phyloP scores from a whole-genome alignment of 2,888 invertebrate species.

The Cataglyphis albicans region DNA sequence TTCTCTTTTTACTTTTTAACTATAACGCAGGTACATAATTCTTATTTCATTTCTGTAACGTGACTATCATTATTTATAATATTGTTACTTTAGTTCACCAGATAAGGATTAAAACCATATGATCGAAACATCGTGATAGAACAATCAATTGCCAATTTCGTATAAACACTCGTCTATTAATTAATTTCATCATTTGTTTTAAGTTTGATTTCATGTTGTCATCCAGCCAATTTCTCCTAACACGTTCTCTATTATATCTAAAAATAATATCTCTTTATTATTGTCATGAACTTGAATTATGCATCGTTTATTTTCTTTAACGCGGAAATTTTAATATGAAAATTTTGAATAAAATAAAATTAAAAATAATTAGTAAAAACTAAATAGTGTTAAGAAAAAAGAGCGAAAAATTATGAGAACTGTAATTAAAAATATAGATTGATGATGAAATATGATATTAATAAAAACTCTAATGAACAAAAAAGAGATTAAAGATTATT shows the following conservation, averaged over 20 bases:
- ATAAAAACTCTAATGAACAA: background rate
- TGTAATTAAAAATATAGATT: conserved; percentile 1
- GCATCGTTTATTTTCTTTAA: background rate
- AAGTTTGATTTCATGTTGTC: conserved; percentile 59
- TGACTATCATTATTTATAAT: too few species aligned
- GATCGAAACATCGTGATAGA: too few species aligned
- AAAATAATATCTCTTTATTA: background rate
- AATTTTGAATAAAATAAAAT: background rate
- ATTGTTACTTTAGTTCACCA: too few species aligned
- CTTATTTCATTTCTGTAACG: too few species aligned
- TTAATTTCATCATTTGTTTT: conserved; percentile 60
- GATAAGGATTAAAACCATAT: too few species aligned
- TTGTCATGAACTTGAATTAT: background rate
- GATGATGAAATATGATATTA: background rate
- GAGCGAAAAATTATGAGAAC: background rate
- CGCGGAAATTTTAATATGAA: too few species aligned
- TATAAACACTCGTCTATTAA: too few species aligned
- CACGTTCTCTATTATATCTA: background rate
- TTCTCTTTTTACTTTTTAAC: too few species aligned
- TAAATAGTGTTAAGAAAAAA: background rate
- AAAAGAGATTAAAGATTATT: background rate
- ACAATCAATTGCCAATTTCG: too few species aligned
- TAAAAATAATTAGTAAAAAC: conserved; percentile 2
- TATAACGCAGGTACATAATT: too few species aligned
- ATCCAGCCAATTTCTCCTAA: conserved; percentile 24